A percentile compares a stretch with the other conserved stretches of the same genome.
Evolutionary conservation across 64 coral and sea anemone species (phyloP).

Genomic region (Hydrozoanthus tunicans): DNA sequence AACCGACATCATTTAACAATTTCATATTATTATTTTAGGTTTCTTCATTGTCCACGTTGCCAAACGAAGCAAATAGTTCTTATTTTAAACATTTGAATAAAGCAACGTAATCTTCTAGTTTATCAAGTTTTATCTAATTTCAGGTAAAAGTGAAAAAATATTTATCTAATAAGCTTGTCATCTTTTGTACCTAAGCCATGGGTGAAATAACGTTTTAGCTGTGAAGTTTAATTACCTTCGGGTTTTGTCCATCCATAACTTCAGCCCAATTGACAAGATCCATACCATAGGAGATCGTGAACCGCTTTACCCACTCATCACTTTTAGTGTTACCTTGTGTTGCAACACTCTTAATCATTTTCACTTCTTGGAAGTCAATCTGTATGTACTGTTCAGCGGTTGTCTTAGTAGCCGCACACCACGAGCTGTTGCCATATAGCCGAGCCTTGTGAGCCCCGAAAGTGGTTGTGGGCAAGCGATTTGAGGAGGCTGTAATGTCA

Average conservation of each 20-base stretch:
- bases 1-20: no score
- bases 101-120: no score
- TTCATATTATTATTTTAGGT: no score
- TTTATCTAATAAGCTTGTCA: no score
- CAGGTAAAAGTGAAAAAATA: no score
- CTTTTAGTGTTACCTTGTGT: conserved; percentile 55
- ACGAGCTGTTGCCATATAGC: conserved; percentile 50
- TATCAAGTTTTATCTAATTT: no score
- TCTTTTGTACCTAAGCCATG: no score
- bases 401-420: conserved; percentile 33
- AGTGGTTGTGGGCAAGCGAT: conserved; percentile 20
- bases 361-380: conserved; percentile 47
- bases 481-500: conserved; percentile 23
- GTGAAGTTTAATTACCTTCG: not conserved
- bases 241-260: conserved; percentile 20
- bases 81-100: no score
- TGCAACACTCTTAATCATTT: conserved; percentile 50
- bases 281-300: conserved; percentile 52
- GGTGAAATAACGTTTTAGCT: not conserved
- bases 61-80: no score
- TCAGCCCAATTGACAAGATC: conserved; percentile 16
- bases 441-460: conserved; percentile 46
- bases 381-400: conserved; percentile 63
- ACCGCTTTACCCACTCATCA: conserved; percentile 50
- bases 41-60: no score